Base-by-base conservation (phyloP, 1,140 invertebrate species). In the Carposina sasakii region DNA sequence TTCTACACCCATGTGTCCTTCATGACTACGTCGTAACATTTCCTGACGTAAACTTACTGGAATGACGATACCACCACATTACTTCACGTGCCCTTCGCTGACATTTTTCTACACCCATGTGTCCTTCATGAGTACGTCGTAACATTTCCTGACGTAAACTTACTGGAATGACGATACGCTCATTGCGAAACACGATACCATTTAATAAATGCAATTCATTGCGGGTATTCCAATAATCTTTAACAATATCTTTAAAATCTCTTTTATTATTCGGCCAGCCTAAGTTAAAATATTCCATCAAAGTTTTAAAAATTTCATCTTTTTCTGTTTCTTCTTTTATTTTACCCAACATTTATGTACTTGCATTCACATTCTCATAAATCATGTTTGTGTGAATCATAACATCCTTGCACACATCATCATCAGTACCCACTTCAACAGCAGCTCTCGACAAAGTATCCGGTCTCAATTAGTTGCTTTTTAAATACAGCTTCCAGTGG, bases 401-500 rank as follows among this genome's bases (percentile, higher is more conserved):
- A 1, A 49, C 21, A 3, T 41, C 39, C 9, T 41, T n/a, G 0
- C 17, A 3, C 3, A 37, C 12, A n/a, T 39, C n/a, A 2, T 26
- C 13, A 8, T 24, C 2, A 12, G 8, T 17, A 1, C 44, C 30
- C 19, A 15, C 20, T 10, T 10, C 34, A 1, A 17, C 19, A 3
- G 45, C 10, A 1, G 33, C 45, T 12, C 45, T 4, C 5, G 45
- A 47, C 22, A 49, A 28, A 2, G 47, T 49, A 13, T 49, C 47
- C 1, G 36, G 76, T 71, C 41, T 67, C 64, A 33, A 64, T 42
- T 37, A 87, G 47, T 24, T 61, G 44, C 62, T 86, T 85, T 39
- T 66, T 65, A 47, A 81, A 73, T 6, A 86, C 72, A 1, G 55
- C 30, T 20, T 73, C 65, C 21, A 86, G 36, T n/a, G 81, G 79